Evolutionary conservation across 2,113 vertebrate genomes (phyloP).

Genomic region (Uria aalge): DNA sequence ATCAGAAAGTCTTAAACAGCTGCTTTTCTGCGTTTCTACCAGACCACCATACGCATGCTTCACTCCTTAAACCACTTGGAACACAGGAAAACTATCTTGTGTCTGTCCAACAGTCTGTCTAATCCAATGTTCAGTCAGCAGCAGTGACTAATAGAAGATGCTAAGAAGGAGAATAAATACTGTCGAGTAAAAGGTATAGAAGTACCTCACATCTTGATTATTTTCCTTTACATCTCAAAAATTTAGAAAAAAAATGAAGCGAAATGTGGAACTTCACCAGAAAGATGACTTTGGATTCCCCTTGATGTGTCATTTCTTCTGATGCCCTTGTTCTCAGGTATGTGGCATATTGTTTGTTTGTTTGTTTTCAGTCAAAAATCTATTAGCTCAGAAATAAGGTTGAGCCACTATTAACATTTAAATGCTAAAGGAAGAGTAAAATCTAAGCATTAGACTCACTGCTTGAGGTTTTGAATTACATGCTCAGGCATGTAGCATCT

Average conservation of each 20-base stretch:
- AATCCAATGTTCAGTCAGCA: not conserved
- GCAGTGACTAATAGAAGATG: not conserved
- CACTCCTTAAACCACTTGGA: not conserved
- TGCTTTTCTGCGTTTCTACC: not conserved
- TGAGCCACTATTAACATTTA: not conserved
- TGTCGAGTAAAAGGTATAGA: not conserved
- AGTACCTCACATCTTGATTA: not conserved
- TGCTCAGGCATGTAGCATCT: not conserved
- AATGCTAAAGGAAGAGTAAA: not conserved
- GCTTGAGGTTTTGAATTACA: not conserved
- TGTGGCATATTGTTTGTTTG: not conserved
- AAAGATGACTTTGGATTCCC: not conserved
- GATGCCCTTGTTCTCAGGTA: constrained; percentile 4
- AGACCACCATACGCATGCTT: not conserved
- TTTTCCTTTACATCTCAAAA: not conserved
- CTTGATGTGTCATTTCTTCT: not conserved
- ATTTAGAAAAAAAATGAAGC: not conserved
- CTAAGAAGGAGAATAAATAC: not conserved
- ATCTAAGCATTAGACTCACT: not conserved
- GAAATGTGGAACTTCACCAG: not conserved
- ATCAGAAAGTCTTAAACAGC: not conserved
- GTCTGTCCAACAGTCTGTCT: not conserved
- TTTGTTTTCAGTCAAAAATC: not conserved
- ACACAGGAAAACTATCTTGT: not conserved
- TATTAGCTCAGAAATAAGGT: not conserved